Conservation (phyloP, 2,113 vertebrate species). For the Perognathus longimembris region DNA sequence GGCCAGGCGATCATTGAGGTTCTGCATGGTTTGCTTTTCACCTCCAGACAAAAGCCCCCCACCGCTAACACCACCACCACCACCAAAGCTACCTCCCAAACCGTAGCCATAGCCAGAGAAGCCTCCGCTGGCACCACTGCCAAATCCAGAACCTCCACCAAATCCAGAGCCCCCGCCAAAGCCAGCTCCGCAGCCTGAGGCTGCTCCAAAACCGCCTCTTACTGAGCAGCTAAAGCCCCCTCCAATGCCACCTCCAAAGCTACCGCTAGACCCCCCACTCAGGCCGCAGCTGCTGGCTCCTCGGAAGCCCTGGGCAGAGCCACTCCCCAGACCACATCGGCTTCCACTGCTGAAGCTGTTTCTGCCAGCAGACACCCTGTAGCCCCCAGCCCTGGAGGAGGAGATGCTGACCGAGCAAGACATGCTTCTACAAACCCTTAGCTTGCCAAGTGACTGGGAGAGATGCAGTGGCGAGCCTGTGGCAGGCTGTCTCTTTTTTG, state of each 20-base stretch:
- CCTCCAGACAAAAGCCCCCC: constrained; percentile 78
- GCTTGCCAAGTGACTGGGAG: not conserved
- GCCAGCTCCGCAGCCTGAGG: not conserved
- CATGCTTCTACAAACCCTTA: constrained; percentile 47
- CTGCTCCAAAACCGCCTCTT: constrained; percentile 26
- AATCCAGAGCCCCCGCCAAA: constrained; percentile 38
- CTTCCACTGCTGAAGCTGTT: constrained; percentile 75
- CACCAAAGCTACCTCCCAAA: constrained; percentile 13
- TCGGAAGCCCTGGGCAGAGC: constrained; percentile 60
- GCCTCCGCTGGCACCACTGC: not conserved
- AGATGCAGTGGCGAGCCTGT: not conserved
- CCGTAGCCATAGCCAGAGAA: constrained; percentile 49
- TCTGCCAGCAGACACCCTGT: constrained; percentile 31
- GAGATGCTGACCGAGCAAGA: constrained; percentile 62
- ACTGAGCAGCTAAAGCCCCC: constrained; percentile 48
- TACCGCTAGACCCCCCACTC: constrained; percentile 12
- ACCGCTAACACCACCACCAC: constrained; percentile 53
- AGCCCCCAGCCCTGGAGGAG: constrained; percentile 76
- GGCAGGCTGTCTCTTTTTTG: not conserved
- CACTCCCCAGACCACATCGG: constrained; percentile 50
- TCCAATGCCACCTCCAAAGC: constrained; percentile 59
- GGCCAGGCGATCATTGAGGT: constrained; percentile 91
- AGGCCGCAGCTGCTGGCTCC: constrained; percentile 60
- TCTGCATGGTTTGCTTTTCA: constrained; percentile 91
- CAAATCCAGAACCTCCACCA: not conserved